phyloP scores from a whole-genome alignment of 2,797 vertebrate species.

The Champsocephalus gunnari region DNA sequence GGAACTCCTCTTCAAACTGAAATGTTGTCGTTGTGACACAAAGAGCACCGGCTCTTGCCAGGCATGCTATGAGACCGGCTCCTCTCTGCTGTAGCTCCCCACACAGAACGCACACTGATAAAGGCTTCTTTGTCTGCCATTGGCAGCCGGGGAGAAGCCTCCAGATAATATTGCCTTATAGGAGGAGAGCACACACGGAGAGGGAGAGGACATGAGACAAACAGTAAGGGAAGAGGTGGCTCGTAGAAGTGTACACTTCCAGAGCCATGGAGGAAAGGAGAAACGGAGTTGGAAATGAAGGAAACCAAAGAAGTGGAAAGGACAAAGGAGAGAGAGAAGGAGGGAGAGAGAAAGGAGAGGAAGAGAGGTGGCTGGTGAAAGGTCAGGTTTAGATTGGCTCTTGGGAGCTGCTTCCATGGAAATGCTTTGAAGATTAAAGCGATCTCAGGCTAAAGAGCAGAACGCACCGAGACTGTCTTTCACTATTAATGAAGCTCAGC shows the following conservation, averaged over 20 bases:
- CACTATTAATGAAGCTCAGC: conserved; percentile 55
- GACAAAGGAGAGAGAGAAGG: conserved; percentile 17
- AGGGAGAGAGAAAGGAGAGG: conserved; percentile 14
- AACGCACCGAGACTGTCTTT: conserved; percentile 27
- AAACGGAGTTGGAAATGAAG: background rate
- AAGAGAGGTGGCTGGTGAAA: conserved; percentile 64
- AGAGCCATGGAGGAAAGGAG: background rate
- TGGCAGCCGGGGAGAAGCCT: conserved; percentile 44
- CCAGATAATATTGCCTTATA: conserved; percentile 46
- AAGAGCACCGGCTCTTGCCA: conserved; percentile 19
- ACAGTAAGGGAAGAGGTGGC: background rate
- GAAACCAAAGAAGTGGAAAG: background rate
- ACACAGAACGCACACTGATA: conserved; percentile 50
- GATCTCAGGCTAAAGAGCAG: conserved; percentile 35
- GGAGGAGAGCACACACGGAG: conserved; percentile 38
- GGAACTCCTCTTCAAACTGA: conserved; percentile 28
- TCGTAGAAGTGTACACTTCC: background rate
- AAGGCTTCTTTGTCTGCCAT: conserved; percentile 58
- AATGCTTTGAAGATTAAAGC: conserved; percentile 75
- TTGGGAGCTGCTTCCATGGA: conserved; percentile 62
- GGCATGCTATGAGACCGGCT: conserved; percentile 31
- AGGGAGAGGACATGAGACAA: conserved; percentile 20
- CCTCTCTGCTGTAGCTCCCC: conserved; percentile 46
- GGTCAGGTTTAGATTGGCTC: conserved; percentile 76
- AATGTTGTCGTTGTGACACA: conserved; percentile 39